Percentiles rank a stretch among this genome's conserved stretches.
These are phyloP conservation scores for Thamnophis sirtalis DNA, from an alignment of 2,113 vertebrate species.

Conservation along the genomic window DNA sequence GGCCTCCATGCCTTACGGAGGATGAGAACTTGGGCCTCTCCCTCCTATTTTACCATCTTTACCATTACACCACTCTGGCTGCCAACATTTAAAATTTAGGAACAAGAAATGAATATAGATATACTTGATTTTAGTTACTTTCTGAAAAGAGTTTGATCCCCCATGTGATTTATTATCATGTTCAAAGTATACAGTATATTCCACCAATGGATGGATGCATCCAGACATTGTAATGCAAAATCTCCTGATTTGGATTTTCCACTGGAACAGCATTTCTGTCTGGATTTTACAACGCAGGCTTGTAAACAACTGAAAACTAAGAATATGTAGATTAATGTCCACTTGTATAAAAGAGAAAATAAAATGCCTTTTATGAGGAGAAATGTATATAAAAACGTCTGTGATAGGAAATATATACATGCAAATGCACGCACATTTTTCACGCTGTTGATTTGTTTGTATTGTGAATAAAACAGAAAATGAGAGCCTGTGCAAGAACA, in stretches of 20 bases:
- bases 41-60: not conserved
- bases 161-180: not conserved
- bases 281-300: not conserved
- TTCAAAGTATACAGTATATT: not conserved
- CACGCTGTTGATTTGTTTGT: not conserved
- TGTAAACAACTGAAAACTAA: not conserved
- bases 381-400: not conserved
- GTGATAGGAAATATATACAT: not conserved
- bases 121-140: not conserved
- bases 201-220: not conserved
- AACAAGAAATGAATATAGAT: not conserved
- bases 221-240: not conserved
- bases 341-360: not conserved
- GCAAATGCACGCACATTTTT: not conserved
- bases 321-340: not conserved
- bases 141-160: not conserved
- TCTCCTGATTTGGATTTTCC: not conserved
- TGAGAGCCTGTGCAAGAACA: not conserved
- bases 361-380: not conserved
- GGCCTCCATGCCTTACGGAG: not conserved
- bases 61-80: not conserved
- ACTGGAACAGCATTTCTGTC: not conserved
- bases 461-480: not conserved
- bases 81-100: not conserved
- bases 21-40: not conserved